Base-by-base conservation (phyloP, 2,888 invertebrate species). In the Lathronympha strigana region DNA sequence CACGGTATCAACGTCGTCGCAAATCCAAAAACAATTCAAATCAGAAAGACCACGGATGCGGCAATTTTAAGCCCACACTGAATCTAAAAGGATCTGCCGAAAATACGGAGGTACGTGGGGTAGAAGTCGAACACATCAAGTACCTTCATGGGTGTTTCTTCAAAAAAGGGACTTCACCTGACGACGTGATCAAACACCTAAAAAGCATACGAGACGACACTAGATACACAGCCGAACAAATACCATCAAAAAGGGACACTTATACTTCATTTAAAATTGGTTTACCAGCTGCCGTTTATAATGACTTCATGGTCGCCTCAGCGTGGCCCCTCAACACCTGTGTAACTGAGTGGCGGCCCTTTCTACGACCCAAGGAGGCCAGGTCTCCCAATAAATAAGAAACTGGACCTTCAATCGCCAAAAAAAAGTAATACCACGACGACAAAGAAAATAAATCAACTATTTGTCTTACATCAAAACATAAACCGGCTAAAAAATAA, bases 301-400 rank as follows among this genome's bases (percentile, higher is more conserved):
- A n/a, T n/a, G n/a, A n/a, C n/a, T n/a, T n/a, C n/a, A n/a, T n/a
- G n/a, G n/a, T n/a, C n/a, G 38, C 38, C 4, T 38, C 38, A n/a
- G 69, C 28, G 38, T 64, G 69, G 61, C 68, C 43, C 47, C 61
- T 38, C 4, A 38, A 38, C 38, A 38, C 40, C 36, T 47, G 64
- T 9, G 58, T 62, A 47, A 54, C 45, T 61, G n/a, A 38, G n/a
- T 45, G 68, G 19, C 58, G 57, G 68, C 28, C 54, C 57, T 31
- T 69, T 64, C 21, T 55, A 3, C 3, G 25, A 25, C 25, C 25
- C 25, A 25, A 5, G 25, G 25, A 25, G 25, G 4, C 25, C 25
- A 25, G 3, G 25, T 25, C 25, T 25, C 25, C 3, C 25, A 25
- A 25, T n/a, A n/a, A n/a, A n/a, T n/a, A n/a, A n/a, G n/a, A n/a